Evolutionary conservation across 2,113 vertebrate genomes (phyloP), one percentile per base, ranked within the genome.

Genomic region (Capreolus pygargus): DNA sequence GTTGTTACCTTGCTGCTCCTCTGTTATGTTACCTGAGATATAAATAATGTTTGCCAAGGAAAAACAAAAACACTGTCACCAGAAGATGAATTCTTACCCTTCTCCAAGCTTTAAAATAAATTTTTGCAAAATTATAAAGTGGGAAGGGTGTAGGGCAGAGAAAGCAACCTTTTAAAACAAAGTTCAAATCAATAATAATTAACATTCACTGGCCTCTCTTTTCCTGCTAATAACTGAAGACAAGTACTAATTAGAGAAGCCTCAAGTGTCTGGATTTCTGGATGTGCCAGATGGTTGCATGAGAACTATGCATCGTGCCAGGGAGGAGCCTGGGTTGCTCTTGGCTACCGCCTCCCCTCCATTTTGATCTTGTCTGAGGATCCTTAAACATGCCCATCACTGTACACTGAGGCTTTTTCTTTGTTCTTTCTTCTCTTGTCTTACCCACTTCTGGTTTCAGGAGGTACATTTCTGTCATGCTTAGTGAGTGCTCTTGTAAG

Each of bases 201-300:
- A 98, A 58, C 96, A 97, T 98, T 98, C 96, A 55, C 76, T 11
- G 94, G 76, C 60, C 86, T 95, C 94, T 81, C 19, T 98, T 98
- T 98, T 98, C 60, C 47, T 94, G 92, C 83, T 98, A 86, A 82
- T 98, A 95, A 98, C 52, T 96, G 83, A 97, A 97, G 93, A 92
- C 47, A 97, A 97, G 96, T 97, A 88, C 97, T 98, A 98, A 97
- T 98, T 98, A 98, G 95, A 97, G 96, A 96, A 94, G 25, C 25
- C 89, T 79, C 79, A 87, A 92, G 95, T 95, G 86, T 87, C 82
- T 98, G 79, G 70, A 84, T 94, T 97, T 98, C 43, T 92, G 9
- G 54, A n/a, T 96, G 84, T 93, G 94, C 28, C 97, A 97, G 94
- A 92, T 98, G 55, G 67, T 81, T 84, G 6, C 52, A 2, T 70